Conservation (phyloP, 35 echinoderm and acorn worm genomes). For the Amphiura filiformis region DNA sequence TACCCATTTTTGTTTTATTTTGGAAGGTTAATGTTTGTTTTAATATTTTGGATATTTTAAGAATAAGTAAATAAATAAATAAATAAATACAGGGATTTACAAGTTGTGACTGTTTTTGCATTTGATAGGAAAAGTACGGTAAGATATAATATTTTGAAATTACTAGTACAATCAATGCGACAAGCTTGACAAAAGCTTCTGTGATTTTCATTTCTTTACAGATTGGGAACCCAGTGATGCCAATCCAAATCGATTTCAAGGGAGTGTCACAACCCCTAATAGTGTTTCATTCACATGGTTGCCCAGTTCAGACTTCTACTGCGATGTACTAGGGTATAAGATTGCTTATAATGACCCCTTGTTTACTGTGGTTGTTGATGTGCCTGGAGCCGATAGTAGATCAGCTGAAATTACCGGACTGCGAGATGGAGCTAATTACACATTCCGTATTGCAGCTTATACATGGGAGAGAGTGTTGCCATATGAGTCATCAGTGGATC, state of each 20-base stretch:
- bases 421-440: background rate
- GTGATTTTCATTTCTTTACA: conserved; percentile 8
- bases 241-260: conserved; percentile 46
- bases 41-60: no score
- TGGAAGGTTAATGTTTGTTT: no score
- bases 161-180: background rate
- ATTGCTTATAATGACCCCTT: conserved; percentile 24
- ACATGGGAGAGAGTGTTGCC: background rate
- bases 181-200: no score
- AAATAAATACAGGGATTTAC: no score
- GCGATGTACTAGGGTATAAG: conserved; percentile 72
- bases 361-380: background rate
- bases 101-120: background rate
- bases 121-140: background rate
- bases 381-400: background rate
- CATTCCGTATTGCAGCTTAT: conserved; percentile 5
- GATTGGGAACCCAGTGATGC: conserved; percentile 49
- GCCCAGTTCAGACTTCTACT: conserved; percentile 15
- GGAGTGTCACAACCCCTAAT: conserved; percentile 31
- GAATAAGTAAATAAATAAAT: no score
- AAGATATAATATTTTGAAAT: background rate
- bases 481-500: background rate
- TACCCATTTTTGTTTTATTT: no score
- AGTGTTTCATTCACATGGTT: conserved; percentile 48
- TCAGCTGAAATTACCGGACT: background rate